These are phyloP conservation scores for Anoplolepis gracilipes DNA, from an alignment of 1,140 invertebrate genomes.

Conservation along the genomic window DNA sequence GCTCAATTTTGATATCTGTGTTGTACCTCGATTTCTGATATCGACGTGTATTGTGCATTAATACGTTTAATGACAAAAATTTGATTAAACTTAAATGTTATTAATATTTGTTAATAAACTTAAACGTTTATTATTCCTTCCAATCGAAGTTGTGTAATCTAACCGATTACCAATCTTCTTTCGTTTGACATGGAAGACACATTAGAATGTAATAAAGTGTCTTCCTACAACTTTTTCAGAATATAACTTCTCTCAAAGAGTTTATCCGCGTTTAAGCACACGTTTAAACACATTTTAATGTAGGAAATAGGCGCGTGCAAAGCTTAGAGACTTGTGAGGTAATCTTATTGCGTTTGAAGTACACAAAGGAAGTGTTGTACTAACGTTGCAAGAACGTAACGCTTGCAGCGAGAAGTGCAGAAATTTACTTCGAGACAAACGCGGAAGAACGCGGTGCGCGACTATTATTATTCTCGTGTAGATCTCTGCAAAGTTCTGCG, in stretches of 20 bases:
- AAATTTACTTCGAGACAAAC: conserved; percentile 44
- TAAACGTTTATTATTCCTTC: too few relatives aligned
- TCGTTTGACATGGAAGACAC: too few relatives aligned
- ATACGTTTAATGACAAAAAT: neutral
- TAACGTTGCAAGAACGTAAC: neutral
- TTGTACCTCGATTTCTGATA: conserved; percentile 11
- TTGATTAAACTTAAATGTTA: neutral
- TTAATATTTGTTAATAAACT: too few relatives aligned
- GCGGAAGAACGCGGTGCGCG: conserved; percentile 7
- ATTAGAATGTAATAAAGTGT: neutral
- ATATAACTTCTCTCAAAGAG: neutral
- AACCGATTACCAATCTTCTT: too few relatives aligned
- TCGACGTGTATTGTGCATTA: neutral
- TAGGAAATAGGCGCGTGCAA: neutral
- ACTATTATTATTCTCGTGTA: conserved; percentile 39
- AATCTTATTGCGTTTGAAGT: conserved; percentile 44
- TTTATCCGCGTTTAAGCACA: too few relatives aligned
- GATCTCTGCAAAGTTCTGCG: conserved; percentile 41
- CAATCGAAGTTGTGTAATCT: too few relatives aligned
- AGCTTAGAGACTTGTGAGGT: neutral
- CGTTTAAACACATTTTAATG: neutral
- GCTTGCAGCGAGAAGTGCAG: neutral
- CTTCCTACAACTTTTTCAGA: neutral
- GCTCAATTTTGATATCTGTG: conserved; percentile 13
- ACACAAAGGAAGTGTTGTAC: conserved; percentile 31